These are phyloP conservation scores for Epinephelus awoara DNA, from an alignment of 2,797 vertebrate genomes.

Conservation along the genomic window DNA sequence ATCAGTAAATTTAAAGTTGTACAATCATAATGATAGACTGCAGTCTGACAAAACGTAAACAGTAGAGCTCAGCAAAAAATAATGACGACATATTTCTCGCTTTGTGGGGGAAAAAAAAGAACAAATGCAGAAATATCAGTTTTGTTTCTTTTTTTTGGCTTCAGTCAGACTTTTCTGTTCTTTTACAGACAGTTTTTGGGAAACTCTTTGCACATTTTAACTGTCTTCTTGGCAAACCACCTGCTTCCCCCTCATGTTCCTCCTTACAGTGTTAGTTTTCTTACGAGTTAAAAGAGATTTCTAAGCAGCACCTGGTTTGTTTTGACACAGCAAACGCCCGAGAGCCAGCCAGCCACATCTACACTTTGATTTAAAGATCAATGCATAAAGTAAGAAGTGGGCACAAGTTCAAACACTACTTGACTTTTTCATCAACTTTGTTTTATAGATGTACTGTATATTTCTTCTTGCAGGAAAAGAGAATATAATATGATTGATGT, in stretches of 20 bases:
- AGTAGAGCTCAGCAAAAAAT: conserved; percentile 23
- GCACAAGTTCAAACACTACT: conserved; percentile 51
- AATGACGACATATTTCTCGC: conserved; percentile 6
- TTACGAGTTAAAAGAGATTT: conserved; percentile 41
- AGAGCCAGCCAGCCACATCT: conserved; percentile 33
- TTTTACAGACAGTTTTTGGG: background rate
- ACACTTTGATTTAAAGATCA: conserved; percentile 51
- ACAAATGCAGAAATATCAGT: conserved; percentile 10
- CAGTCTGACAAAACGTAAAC: conserved; percentile 31
- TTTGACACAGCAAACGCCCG: conserved; percentile 40
- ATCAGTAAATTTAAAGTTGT: conserved; percentile 31
- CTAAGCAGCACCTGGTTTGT: conserved; percentile 44
- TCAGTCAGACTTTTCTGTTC: background rate
- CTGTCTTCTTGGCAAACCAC: background rate
- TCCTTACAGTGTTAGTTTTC: conserved; percentile 41
- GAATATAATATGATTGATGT: conserved; percentile 43
- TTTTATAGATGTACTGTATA: conserved; percentile 41
- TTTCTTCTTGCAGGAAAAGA: conserved; percentile 37
- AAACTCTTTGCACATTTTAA: conserved; percentile 4
- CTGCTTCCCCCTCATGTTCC: conserved; percentile 25
- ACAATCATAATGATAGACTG: conserved; percentile 31
- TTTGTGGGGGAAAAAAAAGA: background rate
- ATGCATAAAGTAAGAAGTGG: conserved; percentile 34
- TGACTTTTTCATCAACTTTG: conserved; percentile 57
- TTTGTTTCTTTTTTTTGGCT: background rate